Percentiles rank a stretch among this genome's conserved stretches.
Conservation (phyloP, 1,140 invertebrate genomes). For the Asobara japonica region DNA sequence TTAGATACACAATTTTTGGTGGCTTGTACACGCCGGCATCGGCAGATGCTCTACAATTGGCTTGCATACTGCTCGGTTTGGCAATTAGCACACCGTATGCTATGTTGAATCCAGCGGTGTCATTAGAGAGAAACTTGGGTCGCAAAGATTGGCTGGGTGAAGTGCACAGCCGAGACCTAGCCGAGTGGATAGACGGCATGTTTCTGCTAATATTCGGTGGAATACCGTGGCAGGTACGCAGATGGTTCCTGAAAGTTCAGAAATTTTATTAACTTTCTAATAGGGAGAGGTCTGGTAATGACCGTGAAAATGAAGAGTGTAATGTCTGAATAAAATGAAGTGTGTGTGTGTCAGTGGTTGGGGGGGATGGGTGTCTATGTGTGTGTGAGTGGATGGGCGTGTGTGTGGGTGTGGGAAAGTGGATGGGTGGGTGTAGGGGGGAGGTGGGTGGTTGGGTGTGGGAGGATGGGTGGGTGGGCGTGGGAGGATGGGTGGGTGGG, state of each 20-base stretch:
- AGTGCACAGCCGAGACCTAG: slow-evolving; percentile 69
- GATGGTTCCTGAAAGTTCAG: background rate
- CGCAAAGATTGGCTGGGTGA: slow-evolving; percentile 74
- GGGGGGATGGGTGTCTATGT: too few relatives aligned
- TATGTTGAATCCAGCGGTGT: slow-evolving; percentile 70
- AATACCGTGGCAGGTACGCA: slow-evolving; percentile 83
- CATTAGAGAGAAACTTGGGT: slow-evolving; percentile 61
- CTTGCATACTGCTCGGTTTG: slow-evolving; percentile 81
- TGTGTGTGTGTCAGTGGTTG: too few relatives aligned
- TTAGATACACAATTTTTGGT: slow-evolving; percentile 79
- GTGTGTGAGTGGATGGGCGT: too few relatives aligned
- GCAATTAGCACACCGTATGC: slow-evolving; percentile 72
- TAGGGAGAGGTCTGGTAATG: too few relatives aligned
- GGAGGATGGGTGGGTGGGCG: too few relatives aligned
- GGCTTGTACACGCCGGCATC: slow-evolving; percentile 84
- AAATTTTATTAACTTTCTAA: too few relatives aligned
- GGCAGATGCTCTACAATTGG: slow-evolving; percentile 83
- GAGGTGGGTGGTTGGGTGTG: too few relatives aligned
- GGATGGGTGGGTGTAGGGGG: too few relatives aligned
- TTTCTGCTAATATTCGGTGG: slow-evolving; percentile 83
- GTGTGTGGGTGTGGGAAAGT: too few relatives aligned
- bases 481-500: too few relatives aligned
- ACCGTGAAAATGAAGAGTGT: too few relatives aligned
- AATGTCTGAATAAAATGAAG: too few relatives aligned
- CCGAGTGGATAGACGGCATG: slow-evolving; percentile 76